Conservation (phyloP, 64 coral and sea anemone species). For the Astreopora myriophthalma region DNA sequence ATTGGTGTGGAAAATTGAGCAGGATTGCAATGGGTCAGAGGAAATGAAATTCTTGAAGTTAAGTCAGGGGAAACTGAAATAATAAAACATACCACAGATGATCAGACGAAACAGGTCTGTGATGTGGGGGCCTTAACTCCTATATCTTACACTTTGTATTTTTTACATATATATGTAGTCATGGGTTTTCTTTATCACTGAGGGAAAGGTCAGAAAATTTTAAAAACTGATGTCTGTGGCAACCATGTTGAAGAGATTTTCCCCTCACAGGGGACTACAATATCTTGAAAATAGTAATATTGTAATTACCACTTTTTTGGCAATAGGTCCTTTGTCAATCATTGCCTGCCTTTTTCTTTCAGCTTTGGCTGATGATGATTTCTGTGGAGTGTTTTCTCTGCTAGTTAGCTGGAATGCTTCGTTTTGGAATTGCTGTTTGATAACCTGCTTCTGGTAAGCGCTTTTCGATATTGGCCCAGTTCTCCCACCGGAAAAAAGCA, state of each 20-base stretch:
- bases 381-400: neutral
- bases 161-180: too few relatives aligned
- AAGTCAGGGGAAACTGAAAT: neutral
- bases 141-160: neutral
- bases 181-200: too few relatives aligned
- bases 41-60: neutral
- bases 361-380: conserved; percentile 1
- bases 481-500: neutral
- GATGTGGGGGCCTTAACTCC: neutral
- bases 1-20: neutral
- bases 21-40: neutral
- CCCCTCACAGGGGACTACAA: neutral
- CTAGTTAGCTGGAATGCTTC: neutral
- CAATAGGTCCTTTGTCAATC: neutral
- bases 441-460: neutral
- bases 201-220: too few relatives aligned
- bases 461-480: neutral
- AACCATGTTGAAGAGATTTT: neutral
- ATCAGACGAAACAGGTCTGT: neutral
- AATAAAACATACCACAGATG: neutral
- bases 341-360: neutral
- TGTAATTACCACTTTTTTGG: neutral
- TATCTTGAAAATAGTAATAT: neutral
- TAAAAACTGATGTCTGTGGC: neutral
- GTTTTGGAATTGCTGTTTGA: conserved; percentile 8